phyloP scores from a whole-genome alignment of 2,888 invertebrate genomes.

The Pristionchus exspectatus region DNA sequence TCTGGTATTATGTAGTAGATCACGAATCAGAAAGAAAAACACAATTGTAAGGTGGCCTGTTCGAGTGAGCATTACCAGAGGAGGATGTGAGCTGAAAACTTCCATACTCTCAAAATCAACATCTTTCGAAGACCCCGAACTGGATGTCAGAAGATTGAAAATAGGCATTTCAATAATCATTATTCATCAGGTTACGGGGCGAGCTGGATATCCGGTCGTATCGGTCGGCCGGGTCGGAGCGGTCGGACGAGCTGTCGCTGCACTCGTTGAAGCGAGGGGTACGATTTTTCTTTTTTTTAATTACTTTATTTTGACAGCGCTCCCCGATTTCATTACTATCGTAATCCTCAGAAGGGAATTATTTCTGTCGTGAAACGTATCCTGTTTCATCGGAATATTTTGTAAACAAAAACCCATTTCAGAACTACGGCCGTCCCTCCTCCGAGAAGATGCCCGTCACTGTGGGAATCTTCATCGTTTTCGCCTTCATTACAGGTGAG shows the following conservation, averaged over 20 bases:
- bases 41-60: no score
- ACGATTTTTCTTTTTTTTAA: not conserved
- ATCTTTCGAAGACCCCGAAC: no score
- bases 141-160: not conserved
- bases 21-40: no score
- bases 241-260: slow-evolving; percentile 76
- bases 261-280: slow-evolving; percentile 66
- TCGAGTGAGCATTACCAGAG: no score
- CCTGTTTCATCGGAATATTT: not conserved
- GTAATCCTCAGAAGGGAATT: no score
- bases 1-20: no score
- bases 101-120: no score
- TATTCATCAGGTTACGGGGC: slow-evolving; percentile 51
- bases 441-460: slow-evolving; percentile 83
- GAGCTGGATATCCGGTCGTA: slow-evolving; percentile 73
- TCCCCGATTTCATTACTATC: not conserved
- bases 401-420: not conserved
- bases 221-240: slow-evolving; percentile 72
- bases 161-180: not conserved
- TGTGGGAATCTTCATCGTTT: slow-evolving; percentile 91
- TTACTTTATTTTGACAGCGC: not conserved
- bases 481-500: slow-evolving; percentile 88
- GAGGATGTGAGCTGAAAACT: no score
- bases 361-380: not conserved
- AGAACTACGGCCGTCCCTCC: slow-evolving; percentile 50